phyloP scores from a whole-genome alignment of 1,140 invertebrate species.

The Aethina tumida region DNA sequence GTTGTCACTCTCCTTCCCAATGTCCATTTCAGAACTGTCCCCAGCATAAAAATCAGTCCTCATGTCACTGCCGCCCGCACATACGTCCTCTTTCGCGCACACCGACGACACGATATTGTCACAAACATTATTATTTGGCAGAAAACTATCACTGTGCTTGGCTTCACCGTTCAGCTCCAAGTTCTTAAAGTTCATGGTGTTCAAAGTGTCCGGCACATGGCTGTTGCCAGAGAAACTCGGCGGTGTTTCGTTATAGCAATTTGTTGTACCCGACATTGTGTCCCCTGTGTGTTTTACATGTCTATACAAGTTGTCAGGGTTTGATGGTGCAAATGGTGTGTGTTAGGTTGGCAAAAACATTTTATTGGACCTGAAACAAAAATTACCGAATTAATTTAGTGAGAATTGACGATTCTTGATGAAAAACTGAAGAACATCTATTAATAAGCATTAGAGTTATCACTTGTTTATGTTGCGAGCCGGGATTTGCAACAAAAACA shows the following conservation, averaged over 20 bases:
- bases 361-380: constrained; percentile 11
- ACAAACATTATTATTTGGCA: constrained; percentile 24
- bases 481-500: neutral
- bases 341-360: constrained; percentile 22
- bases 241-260: neutral
- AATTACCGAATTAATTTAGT: neutral
- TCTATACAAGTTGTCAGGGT: neutral
- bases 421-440: neutral
- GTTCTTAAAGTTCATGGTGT: constrained; percentile 14
- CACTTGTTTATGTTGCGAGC: neutral
- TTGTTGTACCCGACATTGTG: constrained; percentile 8
- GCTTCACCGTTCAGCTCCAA: constrained; percentile 18
- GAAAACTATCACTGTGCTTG: constrained; percentile 10
- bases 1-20: constrained; percentile 3
- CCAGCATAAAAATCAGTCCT: constrained; percentile 1
- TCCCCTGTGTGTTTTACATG: constrained; percentile 3
- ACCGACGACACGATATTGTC: constrained; percentile 11
- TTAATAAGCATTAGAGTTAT: neutral
- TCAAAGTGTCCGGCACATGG: constrained; percentile 1
- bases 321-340: constrained; percentile 1
- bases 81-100: constrained; percentile 13
- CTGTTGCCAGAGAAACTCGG: neutral
- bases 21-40: constrained; percentile 3
- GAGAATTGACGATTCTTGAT: neutral
- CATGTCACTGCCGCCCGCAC: constrained; percentile 1